Evolutionary conservation across 2,797 vertebrate species (phyloP).

Genomic region (Microctenopoma stevenorrisi): DNA sequence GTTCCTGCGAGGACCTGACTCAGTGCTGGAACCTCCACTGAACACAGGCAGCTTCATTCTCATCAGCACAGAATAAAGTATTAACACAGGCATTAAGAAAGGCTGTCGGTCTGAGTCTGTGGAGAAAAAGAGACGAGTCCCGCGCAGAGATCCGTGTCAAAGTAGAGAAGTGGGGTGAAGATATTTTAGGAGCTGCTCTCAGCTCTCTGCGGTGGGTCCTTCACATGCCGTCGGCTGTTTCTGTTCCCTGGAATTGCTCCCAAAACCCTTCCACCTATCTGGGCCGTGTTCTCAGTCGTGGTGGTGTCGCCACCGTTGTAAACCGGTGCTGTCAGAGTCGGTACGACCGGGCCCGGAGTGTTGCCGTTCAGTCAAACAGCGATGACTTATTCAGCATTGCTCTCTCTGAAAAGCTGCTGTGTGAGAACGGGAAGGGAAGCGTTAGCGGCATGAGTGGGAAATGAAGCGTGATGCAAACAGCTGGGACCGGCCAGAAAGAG

Average conservation of each 20-base stretch:
- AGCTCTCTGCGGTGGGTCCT: constrained; percentile 36
- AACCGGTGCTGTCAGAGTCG: constrained; percentile 17
- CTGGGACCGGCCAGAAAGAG: too few species aligned
- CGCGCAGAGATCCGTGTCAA: constrained; percentile 19
- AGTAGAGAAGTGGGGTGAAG: constrained; percentile 8
- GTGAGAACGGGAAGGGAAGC: neutral
- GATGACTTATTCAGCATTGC: constrained; percentile 45
- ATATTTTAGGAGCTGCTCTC: constrained; percentile 44
- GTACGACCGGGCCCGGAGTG: neutral
- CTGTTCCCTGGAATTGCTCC: constrained; percentile 46
- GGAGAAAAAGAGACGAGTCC: neutral
- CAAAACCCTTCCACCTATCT: constrained; percentile 30
- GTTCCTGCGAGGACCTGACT: too few species aligned
- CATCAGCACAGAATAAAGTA: too few species aligned
- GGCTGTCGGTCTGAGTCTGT: constrained; percentile 16
- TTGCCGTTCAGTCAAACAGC: constrained; percentile 16
- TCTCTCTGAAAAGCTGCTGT: neutral
- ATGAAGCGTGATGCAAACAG: neutral
- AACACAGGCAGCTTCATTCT: too few species aligned
- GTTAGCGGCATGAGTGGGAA: constrained; percentile 8
- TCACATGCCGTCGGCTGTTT: constrained; percentile 41
- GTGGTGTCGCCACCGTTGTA: constrained; percentile 35
- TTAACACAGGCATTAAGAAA: too few species aligned
- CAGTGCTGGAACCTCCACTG: too few species aligned
- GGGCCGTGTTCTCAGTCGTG: constrained; percentile 15